phyloP scores from a whole-genome alignment of 2,113 vertebrate genomes.

The Tauraco erythrolophus region DNA sequence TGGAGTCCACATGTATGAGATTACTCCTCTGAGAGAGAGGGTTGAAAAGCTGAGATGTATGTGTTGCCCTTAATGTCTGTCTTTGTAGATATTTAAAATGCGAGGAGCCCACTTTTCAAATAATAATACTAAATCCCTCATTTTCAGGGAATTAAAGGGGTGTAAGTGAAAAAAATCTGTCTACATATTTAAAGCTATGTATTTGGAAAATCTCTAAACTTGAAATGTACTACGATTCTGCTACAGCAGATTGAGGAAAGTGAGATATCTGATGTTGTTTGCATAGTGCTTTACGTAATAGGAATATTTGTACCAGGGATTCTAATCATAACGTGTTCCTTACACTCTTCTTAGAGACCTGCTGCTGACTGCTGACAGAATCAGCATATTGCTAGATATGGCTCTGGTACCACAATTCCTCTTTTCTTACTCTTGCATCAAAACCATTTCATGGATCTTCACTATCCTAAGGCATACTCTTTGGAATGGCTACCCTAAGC shows the following conservation, averaged over 20 bases:
- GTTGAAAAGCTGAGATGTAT: background rate
- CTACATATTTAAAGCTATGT: background rate
- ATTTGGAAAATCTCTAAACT: background rate
- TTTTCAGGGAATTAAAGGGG: background rate
- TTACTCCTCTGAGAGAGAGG: background rate
- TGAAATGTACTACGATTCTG: background rate
- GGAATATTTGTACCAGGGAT: background rate
- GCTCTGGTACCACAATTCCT: background rate
- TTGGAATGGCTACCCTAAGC: background rate
- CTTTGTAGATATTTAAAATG: background rate
- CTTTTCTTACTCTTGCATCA: background rate
- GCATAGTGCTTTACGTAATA: rapidly evolving
- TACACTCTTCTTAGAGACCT: background rate
- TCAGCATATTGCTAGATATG: background rate
- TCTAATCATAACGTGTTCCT: background rate
- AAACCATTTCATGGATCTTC: background rate
- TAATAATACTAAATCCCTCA: background rate
- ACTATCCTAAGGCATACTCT: background rate
- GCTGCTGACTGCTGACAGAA: background rate
- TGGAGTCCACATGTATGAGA: background rate
- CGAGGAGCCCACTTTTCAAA: background rate
- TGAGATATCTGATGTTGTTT: background rate
- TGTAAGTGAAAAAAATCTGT: background rate
- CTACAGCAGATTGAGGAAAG: background rate
- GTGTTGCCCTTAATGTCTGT: background rate